Base-by-base conservation (phyloP, 2,113 vertebrate species). In the Zingel zingel region DNA sequence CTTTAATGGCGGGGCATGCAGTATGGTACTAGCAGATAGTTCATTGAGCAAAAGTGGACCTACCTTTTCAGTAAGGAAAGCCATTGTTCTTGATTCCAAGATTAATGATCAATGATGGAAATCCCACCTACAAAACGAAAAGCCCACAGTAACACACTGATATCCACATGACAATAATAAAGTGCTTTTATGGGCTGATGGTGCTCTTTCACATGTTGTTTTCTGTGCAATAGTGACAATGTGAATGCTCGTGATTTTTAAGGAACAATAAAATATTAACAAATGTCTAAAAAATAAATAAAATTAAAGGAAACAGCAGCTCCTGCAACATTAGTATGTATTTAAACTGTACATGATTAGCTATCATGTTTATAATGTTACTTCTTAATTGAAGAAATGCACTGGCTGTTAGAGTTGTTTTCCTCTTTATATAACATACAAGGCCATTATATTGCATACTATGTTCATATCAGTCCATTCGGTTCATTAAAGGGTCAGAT, bases 1-100 rank as follows among this genome's bases (percentile, higher is more conserved):
- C 7, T 15, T 27, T 9, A 48, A 33, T n/a, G 36, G 16, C 21
- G 23, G 10, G 7, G 16, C 9, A 15, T 21, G n/a, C 13, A 45
- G 5, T 30, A 6, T 18, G 2, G 2, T 1, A 45, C 9, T 27
- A 57, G n/a, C 45, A 64, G 2, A 19, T 23, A 9, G 18, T 43
- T 36, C 3, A 23, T 23, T 47, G 23, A 67, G 10, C 11, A 62
- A 25, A 76, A 12, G 21, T 51, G 15, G 23, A 59, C 88, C n/a
- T 85, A 94, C 94, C 93, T 94, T 89, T 33, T 88, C 80, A 89
- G 62, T 83, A 71, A 69, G 23, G 56, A 78, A 78, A 59, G 64
- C n/a, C 91, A 90, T 93, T 78, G 74, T 83, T 86, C 78, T 82
- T 78, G 66, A 72, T 82, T 90, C 86, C 86, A 90, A 86, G 54